These are phyloP conservation scores for Zaprionus nigranus DNA, from an alignment of 1,140 invertebrate genomes.

Conservation along the genomic window DNA sequence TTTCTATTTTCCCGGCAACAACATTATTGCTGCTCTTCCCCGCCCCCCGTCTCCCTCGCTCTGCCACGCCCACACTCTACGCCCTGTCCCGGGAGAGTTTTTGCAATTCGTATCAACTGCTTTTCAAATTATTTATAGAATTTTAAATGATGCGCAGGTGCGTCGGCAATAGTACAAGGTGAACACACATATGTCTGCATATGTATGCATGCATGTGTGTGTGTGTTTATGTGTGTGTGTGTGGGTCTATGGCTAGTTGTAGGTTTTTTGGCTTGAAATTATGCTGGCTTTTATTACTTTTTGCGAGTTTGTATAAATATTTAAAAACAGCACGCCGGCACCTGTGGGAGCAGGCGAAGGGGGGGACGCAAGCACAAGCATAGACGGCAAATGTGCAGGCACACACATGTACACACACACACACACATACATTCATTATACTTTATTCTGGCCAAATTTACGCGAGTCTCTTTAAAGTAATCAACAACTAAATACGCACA, in stretches of 20 bases:
- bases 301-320: constrained; percentile 61
- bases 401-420: constrained; percentile 9
- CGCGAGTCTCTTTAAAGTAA: no score
- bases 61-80: not conserved
- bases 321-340: constrained; percentile 58
- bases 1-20: constrained; percentile 63
- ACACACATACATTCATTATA: constrained; percentile 10
- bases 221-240: not conserved
- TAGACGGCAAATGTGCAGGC: constrained; percentile 15
- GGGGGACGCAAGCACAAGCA: no score
- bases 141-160: constrained; percentile 68
- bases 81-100: constrained; percentile 11
- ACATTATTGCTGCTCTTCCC: not conserved
- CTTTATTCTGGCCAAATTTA: not conserved
- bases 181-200: not conserved
- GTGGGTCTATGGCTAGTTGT: constrained; percentile 15
- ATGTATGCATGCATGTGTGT: not conserved
- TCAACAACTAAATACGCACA: no score
- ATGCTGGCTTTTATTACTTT: constrained; percentile 72
- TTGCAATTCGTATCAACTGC: constrained; percentile 66
- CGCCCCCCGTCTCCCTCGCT: no score
- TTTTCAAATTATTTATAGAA: constrained; percentile 82
- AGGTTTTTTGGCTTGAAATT: constrained; percentile 46
- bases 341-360: constrained; percentile 54
- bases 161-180: constrained; percentile 31